These are phyloP conservation scores for Clavelina lepadiformis DNA, from an alignment of 23 tunicate genomes.

Conservation along the genomic window DNA sequence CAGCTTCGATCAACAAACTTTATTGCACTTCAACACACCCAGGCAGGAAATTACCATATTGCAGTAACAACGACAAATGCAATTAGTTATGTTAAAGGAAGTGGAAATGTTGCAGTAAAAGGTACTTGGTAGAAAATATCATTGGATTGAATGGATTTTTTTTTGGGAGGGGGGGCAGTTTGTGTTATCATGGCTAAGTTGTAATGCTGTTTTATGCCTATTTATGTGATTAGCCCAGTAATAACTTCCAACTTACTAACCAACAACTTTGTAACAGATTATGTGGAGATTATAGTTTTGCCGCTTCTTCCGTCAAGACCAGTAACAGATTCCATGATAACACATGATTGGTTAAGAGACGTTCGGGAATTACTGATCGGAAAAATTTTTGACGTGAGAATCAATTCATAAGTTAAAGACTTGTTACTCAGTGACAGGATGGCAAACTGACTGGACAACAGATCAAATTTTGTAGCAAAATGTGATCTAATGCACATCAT, in stretches of 20 bases:
- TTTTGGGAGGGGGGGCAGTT: too few species aligned
- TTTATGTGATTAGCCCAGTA: too few species aligned
- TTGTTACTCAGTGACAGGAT: too few species aligned
- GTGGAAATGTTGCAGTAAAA: constrained; percentile 28
- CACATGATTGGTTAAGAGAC: constrained; percentile 18
- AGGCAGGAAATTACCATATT: not conserved
- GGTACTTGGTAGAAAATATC: constrained; percentile 5
- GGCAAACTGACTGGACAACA: too few species aligned
- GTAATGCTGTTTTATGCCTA: too few species aligned
- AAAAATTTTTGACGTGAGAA: constrained; percentile 5
- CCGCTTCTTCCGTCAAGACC: constrained; percentile 3
- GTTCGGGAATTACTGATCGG: constrained; percentile 3
- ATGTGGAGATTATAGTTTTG: constrained; percentile 12
- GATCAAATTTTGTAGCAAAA: too few species aligned
- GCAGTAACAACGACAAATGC: constrained; percentile 29
- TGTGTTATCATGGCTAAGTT: too few species aligned
- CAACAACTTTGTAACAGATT: constrained; percentile 9
- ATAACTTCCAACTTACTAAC: not conserved
- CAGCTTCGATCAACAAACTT: too few species aligned
- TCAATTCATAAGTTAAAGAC: too few species aligned
- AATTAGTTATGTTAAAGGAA: constrained; percentile 20
- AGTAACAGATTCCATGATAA: constrained; percentile 1
- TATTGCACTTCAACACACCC: not conserved
- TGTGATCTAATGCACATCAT: too few species aligned
- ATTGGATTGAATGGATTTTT: too few species aligned